These are phyloP conservation scores for Semnornis frantzii DNA, from an alignment of 2,113 vertebrate genomes.

Conservation along the genomic window DNA sequence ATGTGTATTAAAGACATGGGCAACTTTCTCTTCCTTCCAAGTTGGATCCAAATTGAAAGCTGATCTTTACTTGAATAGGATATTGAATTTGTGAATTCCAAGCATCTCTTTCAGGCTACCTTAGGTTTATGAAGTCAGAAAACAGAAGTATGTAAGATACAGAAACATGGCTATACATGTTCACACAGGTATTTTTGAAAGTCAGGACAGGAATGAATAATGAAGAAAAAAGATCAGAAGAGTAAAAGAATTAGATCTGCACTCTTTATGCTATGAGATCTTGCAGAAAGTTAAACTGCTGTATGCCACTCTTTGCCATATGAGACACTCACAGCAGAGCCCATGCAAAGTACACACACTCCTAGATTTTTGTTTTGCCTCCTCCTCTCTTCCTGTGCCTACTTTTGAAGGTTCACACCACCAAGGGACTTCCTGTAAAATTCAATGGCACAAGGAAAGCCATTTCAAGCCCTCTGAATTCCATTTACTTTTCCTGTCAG, in stretches of 20 bases:
- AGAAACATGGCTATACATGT: neutral
- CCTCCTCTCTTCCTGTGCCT: neutral
- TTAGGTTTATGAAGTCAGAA: neutral
- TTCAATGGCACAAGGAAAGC: neutral
- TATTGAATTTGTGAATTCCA: neutral
- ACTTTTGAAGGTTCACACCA: neutral
- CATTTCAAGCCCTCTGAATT: neutral
- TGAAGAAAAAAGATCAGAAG: neutral
- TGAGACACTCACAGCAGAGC: neutral
- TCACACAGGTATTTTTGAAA: neutral
- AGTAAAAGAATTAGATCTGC: neutral
- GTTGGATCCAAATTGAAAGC: too few species aligned
- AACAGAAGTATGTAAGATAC: neutral
- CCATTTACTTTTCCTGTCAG: neutral
- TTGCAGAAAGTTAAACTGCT: neutral
- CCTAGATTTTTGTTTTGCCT: neutral
- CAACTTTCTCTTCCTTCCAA: neutral
- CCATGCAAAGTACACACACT: neutral
- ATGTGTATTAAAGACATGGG: neutral
- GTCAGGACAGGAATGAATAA: neutral
- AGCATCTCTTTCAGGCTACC: neutral
- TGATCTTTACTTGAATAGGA: neutral
- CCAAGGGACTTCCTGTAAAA: neutral
- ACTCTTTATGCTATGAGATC: neutral
- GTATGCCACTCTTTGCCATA: neutral